Evolutionary conservation across 2,113 vertebrate species (phyloP).

Genomic region (Verasper variegatus): DNA sequence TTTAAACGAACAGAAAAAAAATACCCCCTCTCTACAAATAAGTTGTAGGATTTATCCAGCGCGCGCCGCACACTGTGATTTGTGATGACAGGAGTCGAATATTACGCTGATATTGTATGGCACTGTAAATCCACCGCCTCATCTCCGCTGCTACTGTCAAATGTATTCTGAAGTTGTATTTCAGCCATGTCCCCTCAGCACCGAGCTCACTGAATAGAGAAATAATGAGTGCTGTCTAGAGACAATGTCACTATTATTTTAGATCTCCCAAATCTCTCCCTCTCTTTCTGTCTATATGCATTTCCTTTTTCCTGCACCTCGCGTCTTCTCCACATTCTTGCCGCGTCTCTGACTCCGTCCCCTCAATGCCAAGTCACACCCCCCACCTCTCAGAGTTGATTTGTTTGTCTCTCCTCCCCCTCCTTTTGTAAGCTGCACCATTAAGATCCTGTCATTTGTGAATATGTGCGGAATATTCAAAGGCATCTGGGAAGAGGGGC

Average conservation of each 20-base stretch:
- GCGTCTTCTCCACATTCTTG: constrained; percentile 43
- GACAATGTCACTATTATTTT: constrained; percentile 77
- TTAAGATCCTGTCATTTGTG: constrained; percentile 50
- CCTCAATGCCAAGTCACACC: constrained; percentile 50
- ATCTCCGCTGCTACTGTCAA: constrained; percentile 72
- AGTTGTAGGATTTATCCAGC: constrained; percentile 55
- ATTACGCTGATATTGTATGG: constrained; percentile 76
- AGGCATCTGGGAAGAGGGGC: constrained; percentile 16
- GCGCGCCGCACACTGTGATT: constrained; percentile 50
- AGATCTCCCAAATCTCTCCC: constrained; percentile 61
- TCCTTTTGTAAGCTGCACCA: constrained; percentile 35
- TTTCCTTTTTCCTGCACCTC: constrained; percentile 59
- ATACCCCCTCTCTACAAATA: constrained; percentile 61
- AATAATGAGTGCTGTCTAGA: constrained; percentile 76
- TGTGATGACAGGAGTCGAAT: constrained; percentile 71
- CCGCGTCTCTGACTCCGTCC: constrained; percentile 46
- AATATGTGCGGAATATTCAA: constrained; percentile 40
- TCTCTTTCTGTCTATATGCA: constrained; percentile 39
- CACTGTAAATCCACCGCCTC: constrained; percentile 75
- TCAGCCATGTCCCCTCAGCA: constrained; percentile 69
- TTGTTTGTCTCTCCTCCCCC: constrained; percentile 45
- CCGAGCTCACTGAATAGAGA: constrained; percentile 66
- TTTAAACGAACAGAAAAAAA: constrained; percentile 65
- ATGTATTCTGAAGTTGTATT: constrained; percentile 76
- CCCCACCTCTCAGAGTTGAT: constrained; percentile 43